Base-by-base conservation (phyloP, 2,888 invertebrate species). In the Acleris emargana region DNA sequence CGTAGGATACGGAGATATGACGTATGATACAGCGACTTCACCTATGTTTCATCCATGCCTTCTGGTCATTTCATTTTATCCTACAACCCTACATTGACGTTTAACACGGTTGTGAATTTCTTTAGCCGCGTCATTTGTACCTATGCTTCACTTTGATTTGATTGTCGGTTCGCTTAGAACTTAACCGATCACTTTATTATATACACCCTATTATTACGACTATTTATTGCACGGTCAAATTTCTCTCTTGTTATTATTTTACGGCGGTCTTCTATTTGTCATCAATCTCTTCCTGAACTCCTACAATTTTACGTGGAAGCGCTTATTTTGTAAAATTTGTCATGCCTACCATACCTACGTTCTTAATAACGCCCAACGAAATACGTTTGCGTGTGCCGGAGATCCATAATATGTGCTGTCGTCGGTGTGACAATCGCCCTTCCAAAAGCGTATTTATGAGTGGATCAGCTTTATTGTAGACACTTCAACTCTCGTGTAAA, bases 1-100 rank as follows among this genome's bases (percentile, higher is more conserved):
- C 94, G 99, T 99, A 94, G 99, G 99, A 95, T 99, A 99, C 96
- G 99, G 99, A 95, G 99, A 99, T 95, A 99, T 99, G 99, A 97
- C 97, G 97, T 96, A 96, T 95, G 96, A 94, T 93, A 84, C 86
- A 86, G 85, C 81, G 86, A 88, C 83, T 83, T 87, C 88, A 88
- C 80, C 82, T 85, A 83, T 84, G 78, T 83, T 85, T 88, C 86
- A 88, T 87, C 74, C 85, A 78, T 82, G 85, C 89, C 86, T 87
- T 86, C 80, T 86, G 84, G 86, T 87, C 86, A 88, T 84, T 81
- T 84, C 84, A 88, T 88, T 86, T 84, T 84, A 78, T 78, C 79
- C 82, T 82, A 82, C 83, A 82, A 82, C 75, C 77, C 79, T 80
- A 82, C 77, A 86, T 87, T 79, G 83, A 80, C 83, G 84, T 84